Conservation (phyloP, 1,140 invertebrate genomes). For the Drosophila busckii region DNA sequence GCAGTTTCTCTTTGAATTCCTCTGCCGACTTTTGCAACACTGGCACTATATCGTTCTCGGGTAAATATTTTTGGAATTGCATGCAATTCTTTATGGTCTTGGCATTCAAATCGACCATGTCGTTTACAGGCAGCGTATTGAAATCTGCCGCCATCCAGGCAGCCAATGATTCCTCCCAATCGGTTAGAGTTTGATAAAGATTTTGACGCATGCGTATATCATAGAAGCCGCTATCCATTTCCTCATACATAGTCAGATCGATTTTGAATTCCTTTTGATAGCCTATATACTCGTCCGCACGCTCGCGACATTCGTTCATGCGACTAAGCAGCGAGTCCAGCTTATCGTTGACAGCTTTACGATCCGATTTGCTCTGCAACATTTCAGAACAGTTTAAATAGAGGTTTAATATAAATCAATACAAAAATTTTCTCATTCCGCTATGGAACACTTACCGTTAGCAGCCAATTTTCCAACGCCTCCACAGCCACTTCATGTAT, state of each 20-base stretch:
- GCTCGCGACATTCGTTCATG: slow-evolving; percentile 82
- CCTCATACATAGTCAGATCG: slow-evolving; percentile 88
- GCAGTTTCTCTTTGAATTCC: slow-evolving; percentile 85
- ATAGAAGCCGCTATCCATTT: slow-evolving; percentile 87
- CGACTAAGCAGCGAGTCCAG: slow-evolving; percentile 83
- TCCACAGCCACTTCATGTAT: slow-evolving; percentile 80
- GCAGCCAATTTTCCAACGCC: slow-evolving; percentile 47
- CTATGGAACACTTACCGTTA: slow-evolving; percentile 47
- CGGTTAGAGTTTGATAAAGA: slow-evolving; percentile 87
- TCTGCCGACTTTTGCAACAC: slow-evolving; percentile 87
- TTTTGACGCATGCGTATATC: slow-evolving; percentile 88
- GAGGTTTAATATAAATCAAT: no score
- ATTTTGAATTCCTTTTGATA: slow-evolving; percentile 88
- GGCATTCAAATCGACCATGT: slow-evolving; percentile 83
- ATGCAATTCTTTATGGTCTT: slow-evolving; percentile 85
- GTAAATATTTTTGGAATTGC: slow-evolving; percentile 88
- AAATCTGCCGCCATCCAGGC: slow-evolving; percentile 83
- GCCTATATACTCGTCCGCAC: slow-evolving; percentile 84
- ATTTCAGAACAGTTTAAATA: background rate
- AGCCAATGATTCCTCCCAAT: slow-evolving; percentile 82
- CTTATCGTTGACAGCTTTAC: slow-evolving; percentile 82
- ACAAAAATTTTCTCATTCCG: no score
- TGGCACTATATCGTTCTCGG: slow-evolving; percentile 87
- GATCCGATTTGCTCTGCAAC: slow-evolving; percentile 80
- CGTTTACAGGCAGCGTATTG: slow-evolving; percentile 84